Evolutionary conservation across 2,113 vertebrate genomes (phyloP).

Genomic region (Brachirus orientalis): DNA sequence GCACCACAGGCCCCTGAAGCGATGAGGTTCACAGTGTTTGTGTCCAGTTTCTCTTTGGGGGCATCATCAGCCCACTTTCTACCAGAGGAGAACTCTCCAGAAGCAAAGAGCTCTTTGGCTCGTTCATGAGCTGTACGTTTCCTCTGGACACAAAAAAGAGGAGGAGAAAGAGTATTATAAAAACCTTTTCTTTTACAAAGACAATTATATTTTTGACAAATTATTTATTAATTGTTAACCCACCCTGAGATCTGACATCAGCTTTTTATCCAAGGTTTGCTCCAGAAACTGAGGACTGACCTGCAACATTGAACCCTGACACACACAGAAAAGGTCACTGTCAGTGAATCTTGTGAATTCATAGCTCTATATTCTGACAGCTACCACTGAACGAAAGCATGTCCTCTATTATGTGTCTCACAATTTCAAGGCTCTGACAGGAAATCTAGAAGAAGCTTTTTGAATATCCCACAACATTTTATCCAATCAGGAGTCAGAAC

Average conservation of each 20-base stretch:
- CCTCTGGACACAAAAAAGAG: conserved; percentile 77
- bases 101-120: conserved; percentile 95
- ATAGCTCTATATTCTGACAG: too few species aligned
- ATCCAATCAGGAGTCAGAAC: too few species aligned
- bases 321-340: neutral
- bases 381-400: too few species aligned
- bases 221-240: conserved; percentile 8
- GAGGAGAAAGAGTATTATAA: neutral
- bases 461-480: too few species aligned
- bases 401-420: too few species aligned
- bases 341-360: neutral
- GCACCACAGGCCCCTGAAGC: conserved; percentile 97
- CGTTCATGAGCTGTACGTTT: conserved; percentile 96
- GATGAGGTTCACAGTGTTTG: conserved; percentile 93
- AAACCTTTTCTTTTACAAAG: too few species aligned
- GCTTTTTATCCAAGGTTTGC: conserved; percentile 98
- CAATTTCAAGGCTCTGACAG: too few species aligned
- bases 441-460: too few species aligned
- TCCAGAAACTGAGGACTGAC: conserved; percentile 98
- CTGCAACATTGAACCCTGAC: conserved; percentile 95
- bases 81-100: conserved; percentile 96
- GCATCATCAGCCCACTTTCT: conserved; percentile 98
- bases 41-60: conserved; percentile 94
- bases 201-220: neutral
- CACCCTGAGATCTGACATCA: conserved; percentile 98